A percentile compares a stretch with the other conserved stretches of the same genome.
Evolutionary conservation across 2,113 vertebrate species (phyloP).

Genomic region (Brachyhypopomus occidentalis): DNA sequence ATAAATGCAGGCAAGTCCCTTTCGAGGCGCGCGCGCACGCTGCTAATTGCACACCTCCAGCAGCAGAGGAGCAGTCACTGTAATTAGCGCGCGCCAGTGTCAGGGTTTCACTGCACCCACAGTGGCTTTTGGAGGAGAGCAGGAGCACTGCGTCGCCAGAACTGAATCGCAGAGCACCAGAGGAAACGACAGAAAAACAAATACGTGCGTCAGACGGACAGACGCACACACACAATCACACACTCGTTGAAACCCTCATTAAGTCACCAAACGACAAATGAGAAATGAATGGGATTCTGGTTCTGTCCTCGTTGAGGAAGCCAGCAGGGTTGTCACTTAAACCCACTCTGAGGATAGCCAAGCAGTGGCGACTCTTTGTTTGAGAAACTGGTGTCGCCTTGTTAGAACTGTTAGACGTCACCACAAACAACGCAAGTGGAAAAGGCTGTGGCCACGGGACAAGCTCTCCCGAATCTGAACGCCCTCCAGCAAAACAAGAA

Average conservation of each 20-base stretch:
- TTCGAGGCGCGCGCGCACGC: constrained; percentile 21
- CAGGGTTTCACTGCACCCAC: constrained; percentile 65
- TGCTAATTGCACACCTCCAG: constrained; percentile 69
- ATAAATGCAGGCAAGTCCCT: constrained; percentile 52
- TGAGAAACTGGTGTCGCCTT: background rate
- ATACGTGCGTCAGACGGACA: constrained; percentile 4
- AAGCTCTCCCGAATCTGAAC: no score
- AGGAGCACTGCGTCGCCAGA: constrained; percentile 13
- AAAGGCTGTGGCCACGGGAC: no score
- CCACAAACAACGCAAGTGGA: background rate
- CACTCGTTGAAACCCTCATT: background rate
- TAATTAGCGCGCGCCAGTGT: constrained; percentile 72
- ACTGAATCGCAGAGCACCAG: constrained; percentile 8
- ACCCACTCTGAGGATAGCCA: no score
- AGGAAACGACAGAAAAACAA: constrained; percentile 11
- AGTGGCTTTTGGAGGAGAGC: constrained; percentile 48
- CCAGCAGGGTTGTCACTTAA: background rate
- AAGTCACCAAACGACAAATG: constrained; percentile 4
- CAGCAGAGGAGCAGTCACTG: constrained; percentile 61
- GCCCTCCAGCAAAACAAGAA: no score
- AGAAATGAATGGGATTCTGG: constrained; percentile 2
- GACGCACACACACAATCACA: background rate
- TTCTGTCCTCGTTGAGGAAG: background rate
- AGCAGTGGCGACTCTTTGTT: background rate
- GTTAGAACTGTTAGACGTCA: background rate